Evolutionary conservation across 2,113 vertebrate genomes (phyloP).

Genomic region (Antigone vipio): DNA sequence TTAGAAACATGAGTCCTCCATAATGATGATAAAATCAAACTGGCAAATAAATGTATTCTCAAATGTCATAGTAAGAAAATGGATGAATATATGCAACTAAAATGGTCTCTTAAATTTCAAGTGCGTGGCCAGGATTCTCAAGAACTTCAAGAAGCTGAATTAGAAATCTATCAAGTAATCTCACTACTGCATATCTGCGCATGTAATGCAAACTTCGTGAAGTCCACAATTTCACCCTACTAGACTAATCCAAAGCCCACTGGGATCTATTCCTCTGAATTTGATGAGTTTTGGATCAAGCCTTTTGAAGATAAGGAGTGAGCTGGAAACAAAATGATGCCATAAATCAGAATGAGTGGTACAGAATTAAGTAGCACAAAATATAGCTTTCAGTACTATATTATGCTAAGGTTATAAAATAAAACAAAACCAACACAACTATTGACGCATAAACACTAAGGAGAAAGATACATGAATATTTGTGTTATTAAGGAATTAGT

Average conservation of each 20-base stretch:
- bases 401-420: slow-evolving; percentile 46
- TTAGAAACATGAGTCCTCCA: slow-evolving; percentile 67
- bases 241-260: slow-evolving; percentile 63
- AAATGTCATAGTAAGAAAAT: slow-evolving; percentile 45
- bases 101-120: slow-evolving; percentile 65
- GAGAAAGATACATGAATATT: slow-evolving; percentile 1
- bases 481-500: slow-evolving; percentile 28
- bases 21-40: slow-evolving; percentile 69
- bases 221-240: slow-evolving; percentile 60
- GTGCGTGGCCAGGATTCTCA: slow-evolving; percentile 46
- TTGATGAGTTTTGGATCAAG: slow-evolving; percentile 68
- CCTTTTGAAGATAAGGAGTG: slow-evolving; percentile 60
- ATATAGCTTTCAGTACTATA: slow-evolving; percentile 44
- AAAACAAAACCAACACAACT: background rate
- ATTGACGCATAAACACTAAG: background rate
- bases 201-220: slow-evolving; percentile 51
- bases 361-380: slow-evolving; percentile 56
- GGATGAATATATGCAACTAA: slow-evolving; percentile 38
- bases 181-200: slow-evolving; percentile 4
- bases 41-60: slow-evolving; percentile 33
- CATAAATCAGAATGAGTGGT: slow-evolving; percentile 59
- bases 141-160: slow-evolving; percentile 54
- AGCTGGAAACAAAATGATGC: slow-evolving; percentile 67
- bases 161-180: slow-evolving; percentile 61
- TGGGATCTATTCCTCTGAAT: slow-evolving; percentile 60